These are phyloP conservation scores for Melanocharis versteri DNA, from an alignment of 2,113 vertebrate species.

Conservation along the genomic window DNA sequence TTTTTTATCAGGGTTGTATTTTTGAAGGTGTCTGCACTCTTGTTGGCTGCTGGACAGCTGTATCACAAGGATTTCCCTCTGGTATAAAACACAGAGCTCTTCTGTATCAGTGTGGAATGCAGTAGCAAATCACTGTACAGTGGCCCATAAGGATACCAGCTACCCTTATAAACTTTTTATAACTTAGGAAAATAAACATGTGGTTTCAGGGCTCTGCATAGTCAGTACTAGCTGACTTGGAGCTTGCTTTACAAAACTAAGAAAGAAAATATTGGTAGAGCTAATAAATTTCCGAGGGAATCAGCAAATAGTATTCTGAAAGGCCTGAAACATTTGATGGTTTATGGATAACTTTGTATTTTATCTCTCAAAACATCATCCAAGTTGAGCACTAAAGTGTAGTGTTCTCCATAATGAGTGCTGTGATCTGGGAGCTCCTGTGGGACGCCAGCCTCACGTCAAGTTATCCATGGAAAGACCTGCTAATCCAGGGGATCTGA, in stretches of 20 bases:
- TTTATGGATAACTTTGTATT: slow-evolving; percentile 47
- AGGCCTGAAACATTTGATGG: slow-evolving; percentile 41
- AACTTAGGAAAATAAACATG: slow-evolving; percentile 84
- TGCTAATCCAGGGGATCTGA: slow-evolving; percentile 30
- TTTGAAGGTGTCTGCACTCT: slow-evolving; percentile 54
- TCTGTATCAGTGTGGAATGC: slow-evolving; percentile 78
- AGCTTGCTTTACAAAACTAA: slow-evolving; percentile 72
- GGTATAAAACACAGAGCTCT: slow-evolving; percentile 74
- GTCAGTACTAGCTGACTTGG: slow-evolving; percentile 62
- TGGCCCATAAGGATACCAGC: slow-evolving; percentile 77
- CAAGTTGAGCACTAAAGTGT: slow-evolving; percentile 14
- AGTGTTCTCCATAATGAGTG: not conserved
- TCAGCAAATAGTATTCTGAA: slow-evolving; percentile 49
- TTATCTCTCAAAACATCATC: slow-evolving; percentile 35
- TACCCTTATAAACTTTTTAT: slow-evolving; percentile 83
- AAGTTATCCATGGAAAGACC: slow-evolving; percentile 10
- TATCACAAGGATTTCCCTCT: slow-evolving; percentile 68
- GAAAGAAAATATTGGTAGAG: slow-evolving; percentile 76
- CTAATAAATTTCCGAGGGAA: slow-evolving; percentile 74
- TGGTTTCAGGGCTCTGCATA: slow-evolving; percentile 80
- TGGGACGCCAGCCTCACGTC: not conserved
- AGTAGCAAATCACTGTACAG: slow-evolving; percentile 74
- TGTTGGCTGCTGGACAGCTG: slow-evolving; percentile 48
- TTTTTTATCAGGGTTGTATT: slow-evolving; percentile 2
- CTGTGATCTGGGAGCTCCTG: slow-evolving; percentile 3